A percentile compares a stretch with the other conserved stretches of the same genome.
These are phyloP conservation scores for Hafferia zeledoni DNA, from an alignment of 2,797 vertebrate genomes.

Conservation along the genomic window DNA sequence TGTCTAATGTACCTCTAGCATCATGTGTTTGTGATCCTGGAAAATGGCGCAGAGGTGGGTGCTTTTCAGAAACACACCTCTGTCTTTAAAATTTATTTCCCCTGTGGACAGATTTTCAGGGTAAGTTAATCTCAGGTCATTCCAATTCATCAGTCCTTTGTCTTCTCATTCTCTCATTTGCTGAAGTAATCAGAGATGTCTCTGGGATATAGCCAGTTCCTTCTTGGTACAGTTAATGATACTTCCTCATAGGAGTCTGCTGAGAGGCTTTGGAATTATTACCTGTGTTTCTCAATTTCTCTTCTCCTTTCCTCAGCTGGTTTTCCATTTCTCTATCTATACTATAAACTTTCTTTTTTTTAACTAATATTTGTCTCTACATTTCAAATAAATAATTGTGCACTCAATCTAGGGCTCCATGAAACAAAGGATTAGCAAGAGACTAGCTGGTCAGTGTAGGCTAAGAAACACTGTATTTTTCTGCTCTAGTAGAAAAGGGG, in stretches of 20 bases:
- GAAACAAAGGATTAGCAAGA: background rate
- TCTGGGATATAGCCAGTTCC: background rate
- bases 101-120: background rate
- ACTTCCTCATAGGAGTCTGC: background rate
- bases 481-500: background rate
- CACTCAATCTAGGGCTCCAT: background rate
- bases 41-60: background rate
- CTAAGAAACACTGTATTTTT: background rate
- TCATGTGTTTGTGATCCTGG: background rate
- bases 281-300: background rate
- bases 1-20: background rate
- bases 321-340: background rate
- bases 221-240: background rate
- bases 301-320: background rate
- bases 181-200: background rate
- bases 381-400: background rate
- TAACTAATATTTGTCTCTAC: background rate
- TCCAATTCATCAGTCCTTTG: background rate
- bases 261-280: background rate
- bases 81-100: background rate
- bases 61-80: background rate
- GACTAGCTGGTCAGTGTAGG: background rate
- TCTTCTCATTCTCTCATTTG: background rate
- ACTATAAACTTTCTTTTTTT: background rate
- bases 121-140: background rate